A percentile compares a stretch with the other conserved stretches of the same genome.
Evolutionary conservation across 1,140 invertebrate species (phyloP).

Genomic region (Ceratosolen solmsi): DNA sequence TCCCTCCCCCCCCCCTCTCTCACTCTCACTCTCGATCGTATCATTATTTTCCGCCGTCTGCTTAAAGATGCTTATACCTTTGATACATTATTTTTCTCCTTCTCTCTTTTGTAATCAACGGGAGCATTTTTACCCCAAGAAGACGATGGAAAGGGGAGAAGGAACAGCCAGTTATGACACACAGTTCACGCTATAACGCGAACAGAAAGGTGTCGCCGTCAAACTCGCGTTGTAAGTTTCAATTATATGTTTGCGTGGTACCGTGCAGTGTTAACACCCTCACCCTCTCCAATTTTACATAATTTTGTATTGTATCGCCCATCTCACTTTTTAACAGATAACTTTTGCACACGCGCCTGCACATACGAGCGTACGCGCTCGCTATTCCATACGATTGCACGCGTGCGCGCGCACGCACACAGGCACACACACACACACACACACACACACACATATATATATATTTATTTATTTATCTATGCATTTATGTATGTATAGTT

Average conservation of each 20-base stretch:
- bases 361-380: neutral
- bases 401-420: neutral
- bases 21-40: neutral
- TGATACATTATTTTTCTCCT: too few species aligned
- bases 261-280: neutral
- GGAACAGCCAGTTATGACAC: neutral
- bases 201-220: too few species aligned
- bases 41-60: neutral
- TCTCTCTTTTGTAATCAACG: neutral
- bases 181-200: neutral
- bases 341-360: neutral
- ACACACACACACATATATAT: neutral
- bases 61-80: neutral
- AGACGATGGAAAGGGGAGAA: constrained; percentile 8
- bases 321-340: neutral
- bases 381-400: neutral
- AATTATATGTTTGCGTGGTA: neutral
- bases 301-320: neutral
- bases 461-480: neutral
- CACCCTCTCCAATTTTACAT: neutral
- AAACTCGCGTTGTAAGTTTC: neutral
- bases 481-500: neutral
- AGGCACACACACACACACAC: constrained; percentile 25
- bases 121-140: constrained; percentile 34
- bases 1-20: neutral